These are phyloP conservation scores for Taenioides sp. DNA, from an alignment of 2,797 vertebrate genomes.

Conservation along the genomic window DNA sequence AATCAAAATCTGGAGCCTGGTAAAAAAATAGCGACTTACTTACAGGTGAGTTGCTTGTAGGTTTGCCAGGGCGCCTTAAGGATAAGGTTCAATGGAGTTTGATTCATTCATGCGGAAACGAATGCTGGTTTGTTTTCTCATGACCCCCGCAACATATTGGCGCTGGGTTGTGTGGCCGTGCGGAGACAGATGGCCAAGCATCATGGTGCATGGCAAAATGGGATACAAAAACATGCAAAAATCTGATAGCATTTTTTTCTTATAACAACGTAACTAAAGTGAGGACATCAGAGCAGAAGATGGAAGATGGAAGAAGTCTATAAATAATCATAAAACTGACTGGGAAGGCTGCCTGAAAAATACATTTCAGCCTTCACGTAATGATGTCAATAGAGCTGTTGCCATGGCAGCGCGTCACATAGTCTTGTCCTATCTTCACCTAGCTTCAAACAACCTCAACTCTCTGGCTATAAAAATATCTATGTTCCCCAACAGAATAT, in stretches of 20 bases:
- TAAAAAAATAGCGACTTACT: conserved; percentile 1
- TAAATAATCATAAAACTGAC: conserved; percentile 15
- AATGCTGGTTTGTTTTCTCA: conserved; percentile 74
- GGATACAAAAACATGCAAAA: conserved; percentile 70
- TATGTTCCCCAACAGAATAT: conserved; percentile 9
- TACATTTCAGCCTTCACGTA: conserved; percentile 24
- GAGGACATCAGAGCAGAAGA: neutral
- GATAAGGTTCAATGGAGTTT: conserved; percentile 29
- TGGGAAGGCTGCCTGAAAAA: conserved; percentile 13
- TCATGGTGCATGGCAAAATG: conserved; percentile 79
- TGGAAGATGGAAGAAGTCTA: conserved; percentile 5
- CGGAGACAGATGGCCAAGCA: conserved; percentile 81
- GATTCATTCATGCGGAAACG: conserved; percentile 57
- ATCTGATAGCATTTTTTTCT: conserved; percentile 41
- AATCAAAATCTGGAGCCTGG: conserved; percentile 23
- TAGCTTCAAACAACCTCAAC: conserved; percentile 20
- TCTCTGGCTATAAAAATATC: conserved; percentile 11
- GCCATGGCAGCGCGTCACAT: conserved; percentile 43
- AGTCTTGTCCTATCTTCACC: conserved; percentile 27
- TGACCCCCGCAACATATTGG: conserved; percentile 78
- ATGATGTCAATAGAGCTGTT: conserved; percentile 42
- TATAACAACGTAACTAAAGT: conserved; percentile 44
- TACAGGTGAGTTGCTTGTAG: conserved; percentile 29
- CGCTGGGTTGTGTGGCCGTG: conserved; percentile 69
- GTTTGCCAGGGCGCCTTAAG: neutral